Evolutionary conservation across 2,797 vertebrate genomes (phyloP), one percentile per base, ranked within the genome.

Genomic region (Botia kubotai): DNA sequence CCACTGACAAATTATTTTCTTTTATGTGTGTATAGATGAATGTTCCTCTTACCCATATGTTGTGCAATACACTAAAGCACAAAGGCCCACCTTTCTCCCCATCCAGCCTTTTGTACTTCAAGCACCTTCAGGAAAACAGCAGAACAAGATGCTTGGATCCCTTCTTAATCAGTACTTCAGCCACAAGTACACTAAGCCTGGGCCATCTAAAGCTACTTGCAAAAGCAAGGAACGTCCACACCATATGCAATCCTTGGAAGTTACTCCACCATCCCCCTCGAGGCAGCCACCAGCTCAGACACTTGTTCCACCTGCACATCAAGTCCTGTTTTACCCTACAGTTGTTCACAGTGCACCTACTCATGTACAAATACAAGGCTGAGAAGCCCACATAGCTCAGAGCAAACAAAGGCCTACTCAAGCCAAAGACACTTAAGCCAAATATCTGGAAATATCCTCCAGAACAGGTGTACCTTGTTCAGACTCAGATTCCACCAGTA

Each of bases 61-160:
- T 82, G 89, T 94, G 71, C 93, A 94, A 85, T 96, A 95, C 93
- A 96, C 93, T 89, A 98, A 97, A 91, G 96, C 96, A 80, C 97
- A 97, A 91, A 95, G 97, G 69, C 98, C 98, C 1, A 99, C 96
- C 0, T 97, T 96, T 0, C 93, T 99, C 77, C 96, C 97, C 78
- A 98, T 99, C 90, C 96, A 97, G 91, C 97, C 98, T 3, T 98
- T 99, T 52, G 93, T 97, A 75, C 95, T 99, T 79, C 92, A 95
- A 85, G 93, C 95, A 83, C 95, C 95, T 23, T 58, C 92, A 48
- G 94, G 86, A 87, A 95, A 94, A 85, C 86, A 89, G 1, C 90
- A 90, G 72, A 68, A 82, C 48, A 92, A 91, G 72, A 88, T 87
- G 13, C 88, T 96, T 60, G 96, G 95, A 66, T 95, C 95, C 43